Evolutionary conservation across 2,797 vertebrate genomes (phyloP).

Genomic region (Rhincodon typus): DNA sequence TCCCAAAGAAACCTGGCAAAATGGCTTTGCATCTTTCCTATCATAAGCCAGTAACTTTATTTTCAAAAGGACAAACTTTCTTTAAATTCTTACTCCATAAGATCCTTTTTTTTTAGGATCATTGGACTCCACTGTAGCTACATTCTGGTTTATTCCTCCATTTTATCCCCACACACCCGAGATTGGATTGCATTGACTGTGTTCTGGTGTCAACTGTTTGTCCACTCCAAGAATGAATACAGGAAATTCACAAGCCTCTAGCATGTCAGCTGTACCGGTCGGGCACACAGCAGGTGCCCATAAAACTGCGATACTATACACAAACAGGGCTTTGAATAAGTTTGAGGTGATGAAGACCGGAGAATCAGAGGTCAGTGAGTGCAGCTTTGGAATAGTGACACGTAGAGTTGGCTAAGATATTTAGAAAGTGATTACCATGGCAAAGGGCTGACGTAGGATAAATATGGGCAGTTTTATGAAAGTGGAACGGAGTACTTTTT

Average conservation of each 20-base stretch:
- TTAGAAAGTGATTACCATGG: background rate
- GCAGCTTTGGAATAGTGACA: background rate
- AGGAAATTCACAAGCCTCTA: background rate
- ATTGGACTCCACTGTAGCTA: background rate
- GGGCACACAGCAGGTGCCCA: background rate
- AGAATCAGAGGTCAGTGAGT: background rate
- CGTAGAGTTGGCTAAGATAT: background rate
- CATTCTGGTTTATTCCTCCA: background rate
- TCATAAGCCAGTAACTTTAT: background rate
- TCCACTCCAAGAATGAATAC: background rate
- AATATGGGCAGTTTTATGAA: background rate
- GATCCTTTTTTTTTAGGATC: background rate
- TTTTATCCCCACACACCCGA: background rate
- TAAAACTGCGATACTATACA: background rate
- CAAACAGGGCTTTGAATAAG: background rate
- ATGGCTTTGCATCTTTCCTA: background rate
- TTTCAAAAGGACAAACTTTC: background rate
- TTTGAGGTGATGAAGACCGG: background rate
- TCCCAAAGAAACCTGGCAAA: background rate
- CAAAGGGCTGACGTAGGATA: background rate
- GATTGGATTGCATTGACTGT: background rate
- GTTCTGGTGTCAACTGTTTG: background rate
- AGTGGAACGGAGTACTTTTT: background rate
- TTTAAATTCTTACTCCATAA: background rate
- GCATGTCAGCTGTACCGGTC: background rate